Conservation (phyloP, 2,113 vertebrate genomes). For the Pogonocichla stellata region DNA sequence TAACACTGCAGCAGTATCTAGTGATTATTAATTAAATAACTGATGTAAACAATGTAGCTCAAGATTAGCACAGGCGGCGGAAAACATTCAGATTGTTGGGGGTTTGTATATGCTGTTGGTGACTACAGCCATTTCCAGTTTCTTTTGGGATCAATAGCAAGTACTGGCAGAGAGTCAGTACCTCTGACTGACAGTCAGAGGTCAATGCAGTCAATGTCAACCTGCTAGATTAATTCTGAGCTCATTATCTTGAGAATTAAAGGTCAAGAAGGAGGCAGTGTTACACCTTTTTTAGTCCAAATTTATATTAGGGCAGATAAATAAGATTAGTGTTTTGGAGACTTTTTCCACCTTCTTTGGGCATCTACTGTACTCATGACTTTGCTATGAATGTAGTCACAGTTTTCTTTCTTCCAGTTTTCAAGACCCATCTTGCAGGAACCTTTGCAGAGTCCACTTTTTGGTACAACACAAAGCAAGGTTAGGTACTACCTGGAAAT, state of each 20-base stretch:
- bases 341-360: neutral
- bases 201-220: neutral
- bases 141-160: conserved; percentile 20
- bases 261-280: neutral
- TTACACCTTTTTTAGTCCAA: conserved; percentile 20
- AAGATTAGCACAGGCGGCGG: neutral
- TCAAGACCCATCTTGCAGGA: neutral
- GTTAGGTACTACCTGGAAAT: neutral
- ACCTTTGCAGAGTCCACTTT: neutral
- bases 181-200: too few relatives aligned
- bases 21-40: conserved; percentile 26
- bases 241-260: conserved; percentile 34
- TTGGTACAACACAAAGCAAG: neutral
- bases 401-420: neutral
- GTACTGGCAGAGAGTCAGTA: neutral
- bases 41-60: neutral
- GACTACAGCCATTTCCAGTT: neutral
- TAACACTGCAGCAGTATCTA: neutral
- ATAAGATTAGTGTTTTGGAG: neutral
- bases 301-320: neutral
- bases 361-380: neutral
- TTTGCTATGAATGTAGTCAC: neutral
- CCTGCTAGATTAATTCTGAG: conserved; percentile 15
- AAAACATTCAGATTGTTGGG: neutral
- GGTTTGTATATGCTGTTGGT: neutral